Conservation (phyloP, 2,113 vertebrate genomes). For the Hemichromis elongatus region DNA sequence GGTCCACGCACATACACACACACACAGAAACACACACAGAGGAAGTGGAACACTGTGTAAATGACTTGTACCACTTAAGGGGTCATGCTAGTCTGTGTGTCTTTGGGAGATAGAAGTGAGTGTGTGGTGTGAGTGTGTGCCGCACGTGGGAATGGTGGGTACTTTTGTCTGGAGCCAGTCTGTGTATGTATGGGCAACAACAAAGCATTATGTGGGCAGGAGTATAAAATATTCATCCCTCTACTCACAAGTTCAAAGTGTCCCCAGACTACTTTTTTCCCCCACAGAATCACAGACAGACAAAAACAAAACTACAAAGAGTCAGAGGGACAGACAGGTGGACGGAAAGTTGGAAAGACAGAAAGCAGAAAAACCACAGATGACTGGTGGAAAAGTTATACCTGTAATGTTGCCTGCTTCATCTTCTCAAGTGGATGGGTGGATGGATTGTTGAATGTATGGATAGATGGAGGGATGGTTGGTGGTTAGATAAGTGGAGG, state of each 20-base stretch:
- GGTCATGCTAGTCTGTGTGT: slow-evolving; percentile 37
- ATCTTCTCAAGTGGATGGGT: slow-evolving; percentile 62
- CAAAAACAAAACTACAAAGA: slow-evolving; percentile 4
- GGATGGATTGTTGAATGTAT: slow-evolving; percentile 41
- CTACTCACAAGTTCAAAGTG: slow-evolving; percentile 27
- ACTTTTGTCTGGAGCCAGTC: neutral
- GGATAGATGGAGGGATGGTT: slow-evolving; percentile 7
- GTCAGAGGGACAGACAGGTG: neutral
- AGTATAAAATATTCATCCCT: slow-evolving; percentile 45
- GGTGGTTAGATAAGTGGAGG: slow-evolving; percentile 5
- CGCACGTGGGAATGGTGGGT: neutral
- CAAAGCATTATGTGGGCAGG: slow-evolving; percentile 3
- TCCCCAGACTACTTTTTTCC: neutral
- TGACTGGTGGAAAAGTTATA: slow-evolving; percentile 60
- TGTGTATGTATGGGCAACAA: slow-evolving; percentile 7
- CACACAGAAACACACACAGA: slow-evolving; percentile 10
- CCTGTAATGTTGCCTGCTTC: slow-evolving; percentile 59
- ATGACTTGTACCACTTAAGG: slow-evolving; percentile 56
- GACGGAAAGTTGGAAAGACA: slow-evolving; percentile 6
- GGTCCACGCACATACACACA: neutral
- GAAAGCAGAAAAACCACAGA: slow-evolving; percentile 23
- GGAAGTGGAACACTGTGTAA: slow-evolving; percentile 34
- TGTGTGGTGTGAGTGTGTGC: neutral
- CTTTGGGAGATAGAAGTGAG: neutral
- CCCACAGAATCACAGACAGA: slow-evolving; percentile 5